Percentiles rank a stretch among this genome's conserved stretches.
phyloP scores from a whole-genome alignment of 2,888 invertebrate genomes.

The Scaptodrosophila latifasciaeformis region DNA sequence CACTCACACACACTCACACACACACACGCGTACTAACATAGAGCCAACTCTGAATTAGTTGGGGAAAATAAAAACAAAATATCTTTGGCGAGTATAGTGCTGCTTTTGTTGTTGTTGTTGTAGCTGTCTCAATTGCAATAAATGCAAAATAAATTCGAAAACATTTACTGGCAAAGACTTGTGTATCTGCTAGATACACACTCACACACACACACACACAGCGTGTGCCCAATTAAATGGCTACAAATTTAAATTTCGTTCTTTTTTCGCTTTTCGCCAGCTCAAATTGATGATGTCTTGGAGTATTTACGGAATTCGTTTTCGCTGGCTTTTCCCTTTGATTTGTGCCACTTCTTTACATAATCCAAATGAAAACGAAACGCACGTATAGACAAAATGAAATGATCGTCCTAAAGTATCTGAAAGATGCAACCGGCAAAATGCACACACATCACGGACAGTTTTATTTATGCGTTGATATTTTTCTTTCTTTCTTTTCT shows the following conservation, averaged over 20 bases:
- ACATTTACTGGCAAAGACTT: constrained; percentile 44
- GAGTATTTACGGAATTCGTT: constrained; percentile 10
- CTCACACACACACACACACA: constrained; percentile 1
- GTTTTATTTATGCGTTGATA: constrained; percentile 60
- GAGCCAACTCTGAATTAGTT: constrained; percentile 45
- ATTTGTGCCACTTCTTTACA: constrained; percentile 57
- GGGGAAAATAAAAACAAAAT: no score
- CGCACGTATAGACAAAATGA: constrained; percentile 13
- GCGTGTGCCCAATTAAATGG: no score
- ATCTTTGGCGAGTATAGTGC: no score
- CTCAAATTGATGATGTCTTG: constrained; percentile 10
- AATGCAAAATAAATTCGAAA: constrained; percentile 59
- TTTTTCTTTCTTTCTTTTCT: constrained; percentile 25
- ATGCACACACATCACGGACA: constrained; percentile 36
- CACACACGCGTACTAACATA: constrained; percentile 13
- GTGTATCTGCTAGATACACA: not conserved
- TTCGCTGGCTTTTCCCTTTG: constrained; percentile 17
- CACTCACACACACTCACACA: constrained; percentile 13
- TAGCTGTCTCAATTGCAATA: constrained; percentile 56
- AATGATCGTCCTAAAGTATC: not conserved
- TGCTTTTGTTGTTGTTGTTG: no score
- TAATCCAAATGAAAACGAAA: constrained; percentile 39
- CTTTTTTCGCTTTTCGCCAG: constrained; percentile 17
- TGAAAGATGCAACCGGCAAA: constrained; percentile 37
- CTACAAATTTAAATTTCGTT: constrained; percentile 11